Evolutionary conservation across 2,797 vertebrate species (phyloP).

Genomic region (Spondyliosoma cantharus): DNA sequence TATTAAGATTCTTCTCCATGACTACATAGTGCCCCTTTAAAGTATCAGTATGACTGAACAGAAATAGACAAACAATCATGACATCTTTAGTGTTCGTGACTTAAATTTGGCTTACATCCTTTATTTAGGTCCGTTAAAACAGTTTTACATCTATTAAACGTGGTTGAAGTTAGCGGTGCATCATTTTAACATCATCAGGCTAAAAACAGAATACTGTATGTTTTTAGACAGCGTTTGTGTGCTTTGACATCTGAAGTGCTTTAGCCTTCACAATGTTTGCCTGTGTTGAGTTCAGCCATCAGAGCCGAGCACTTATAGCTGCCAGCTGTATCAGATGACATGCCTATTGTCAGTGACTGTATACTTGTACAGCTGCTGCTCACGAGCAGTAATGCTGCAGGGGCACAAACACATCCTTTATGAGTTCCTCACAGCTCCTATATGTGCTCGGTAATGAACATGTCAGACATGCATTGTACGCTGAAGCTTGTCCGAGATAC

Average conservation of each 20-base stretch:
- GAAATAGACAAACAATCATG: neutral
- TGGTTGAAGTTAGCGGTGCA: no score
- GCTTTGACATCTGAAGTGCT: neutral
- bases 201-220: neutral
- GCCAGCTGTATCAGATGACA: conserved; percentile 72
- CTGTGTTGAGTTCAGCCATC: conserved; percentile 7
- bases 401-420: neutral
- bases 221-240: conserved; percentile 7
- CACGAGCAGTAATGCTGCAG: neutral
- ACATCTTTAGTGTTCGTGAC: neutral
- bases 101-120: neutral
- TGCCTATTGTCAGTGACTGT: conserved; percentile 55
- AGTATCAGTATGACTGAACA: neutral
- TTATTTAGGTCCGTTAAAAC: no score
- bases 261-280: conserved; percentile 52
- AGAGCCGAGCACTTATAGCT: conserved; percentile 9
- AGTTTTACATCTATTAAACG: no score
- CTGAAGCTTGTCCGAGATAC: neutral
- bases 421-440: neutral
- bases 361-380: conserved; percentile 64
- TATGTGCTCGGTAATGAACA: neutral
- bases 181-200: neutral
- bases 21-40: no score
- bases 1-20: no score
- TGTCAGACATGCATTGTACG: neutral